These are phyloP conservation scores for Drosophila monieri DNA, from an alignment of 2,888 invertebrate genomes.

Conservation along the genomic window DNA sequence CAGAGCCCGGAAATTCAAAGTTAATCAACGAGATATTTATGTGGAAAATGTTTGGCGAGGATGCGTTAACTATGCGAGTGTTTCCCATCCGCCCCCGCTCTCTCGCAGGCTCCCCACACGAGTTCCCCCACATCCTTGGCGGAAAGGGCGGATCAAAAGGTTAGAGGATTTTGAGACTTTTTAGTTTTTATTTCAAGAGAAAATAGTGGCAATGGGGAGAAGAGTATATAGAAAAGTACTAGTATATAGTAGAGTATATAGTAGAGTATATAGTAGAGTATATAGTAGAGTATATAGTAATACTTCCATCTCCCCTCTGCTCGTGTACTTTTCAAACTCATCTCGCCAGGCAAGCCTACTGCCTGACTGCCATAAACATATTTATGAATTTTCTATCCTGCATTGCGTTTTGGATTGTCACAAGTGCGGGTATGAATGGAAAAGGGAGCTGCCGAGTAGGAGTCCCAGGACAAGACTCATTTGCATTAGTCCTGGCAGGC, in stretches of 20 bases:
- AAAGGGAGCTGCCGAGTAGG: not conserved
- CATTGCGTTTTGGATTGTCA: constrained; percentile 48
- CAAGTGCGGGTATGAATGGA: constrained; percentile 42
- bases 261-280: too few relatives aligned
- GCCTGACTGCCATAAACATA: constrained; percentile 39
- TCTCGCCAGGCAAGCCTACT: constrained; percentile 14
- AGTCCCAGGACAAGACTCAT: constrained; percentile 24
- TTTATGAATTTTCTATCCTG: constrained; percentile 57
- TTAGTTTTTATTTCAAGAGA: too few relatives aligned
- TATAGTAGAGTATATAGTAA: too few relatives aligned
- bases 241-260: too few relatives aligned
- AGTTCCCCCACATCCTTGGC: not conserved
- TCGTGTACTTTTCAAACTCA: not conserved
- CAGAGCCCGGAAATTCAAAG: constrained; percentile 49
- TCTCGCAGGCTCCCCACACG: too few relatives aligned
- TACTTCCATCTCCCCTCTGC: too few relatives aligned
- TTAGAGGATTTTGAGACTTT: not conserved
- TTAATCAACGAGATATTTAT: constrained; percentile 69
- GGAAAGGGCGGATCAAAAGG: constrained; percentile 22
- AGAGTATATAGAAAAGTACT: too few relatives aligned
- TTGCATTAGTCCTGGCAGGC: constrained; percentile 29
- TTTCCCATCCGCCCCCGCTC: too few relatives aligned
- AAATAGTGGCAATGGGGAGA: too few relatives aligned
- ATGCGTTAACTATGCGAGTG: constrained; percentile 38
- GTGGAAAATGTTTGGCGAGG: constrained; percentile 32